Percentiles rank a stretch among this genome's conserved stretches.
Evolutionary conservation across 1,140 invertebrate genomes (phyloP).

Genomic region (Hesperophylax magnus): DNA sequence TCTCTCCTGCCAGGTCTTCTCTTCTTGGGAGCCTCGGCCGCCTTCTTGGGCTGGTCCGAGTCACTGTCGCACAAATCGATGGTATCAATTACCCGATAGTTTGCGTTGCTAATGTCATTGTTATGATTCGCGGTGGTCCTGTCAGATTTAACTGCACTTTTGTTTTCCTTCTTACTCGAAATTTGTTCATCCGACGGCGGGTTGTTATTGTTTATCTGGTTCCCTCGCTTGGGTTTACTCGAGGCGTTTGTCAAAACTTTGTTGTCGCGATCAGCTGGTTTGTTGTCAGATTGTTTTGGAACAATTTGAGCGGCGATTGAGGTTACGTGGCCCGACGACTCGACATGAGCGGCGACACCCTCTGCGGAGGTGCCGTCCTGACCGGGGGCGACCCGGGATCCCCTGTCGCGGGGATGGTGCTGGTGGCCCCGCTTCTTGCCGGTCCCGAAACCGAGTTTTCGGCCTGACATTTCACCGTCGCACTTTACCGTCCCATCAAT

Average conservation of each 20-base stretch:
- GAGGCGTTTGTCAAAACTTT: slow-evolving; percentile 44
- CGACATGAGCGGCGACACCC: slow-evolving; percentile 69
- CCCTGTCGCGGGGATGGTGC: slow-evolving; percentile 76
- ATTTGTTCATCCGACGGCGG: slow-evolving; percentile 28
- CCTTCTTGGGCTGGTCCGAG: slow-evolving; percentile 35
- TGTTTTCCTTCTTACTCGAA: slow-evolving; percentile 20
- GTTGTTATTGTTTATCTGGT: slow-evolving; percentile 45
- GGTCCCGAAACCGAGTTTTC: slow-evolving; percentile 59
- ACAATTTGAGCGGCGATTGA: slow-evolving; percentile 70
- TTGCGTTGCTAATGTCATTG: slow-evolving; percentile 61
- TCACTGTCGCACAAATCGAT: slow-evolving; percentile 58
- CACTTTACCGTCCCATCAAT: slow-evolving; percentile 32
- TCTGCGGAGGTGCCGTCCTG: slow-evolving; percentile 73
- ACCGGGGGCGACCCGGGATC: slow-evolving; percentile 65
- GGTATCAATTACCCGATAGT: slow-evolving; percentile 50
- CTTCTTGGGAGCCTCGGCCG: slow-evolving; percentile 41
- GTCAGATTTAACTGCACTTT: slow-evolving; percentile 42
- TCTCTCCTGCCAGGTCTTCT: slow-evolving; percentile 45
- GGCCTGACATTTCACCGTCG: slow-evolving; percentile 42
- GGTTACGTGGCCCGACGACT: slow-evolving; percentile 64
- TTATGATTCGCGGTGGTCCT: slow-evolving; percentile 61
- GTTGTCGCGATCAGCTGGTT: slow-evolving; percentile 52
- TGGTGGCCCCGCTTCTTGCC: slow-evolving; percentile 76
- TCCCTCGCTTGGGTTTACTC: slow-evolving; percentile 11
- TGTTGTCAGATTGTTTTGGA: slow-evolving; percentile 57